Base-by-base conservation (phyloP, 2,113 vertebrate genomes). In the Setophaga coronata region DNA sequence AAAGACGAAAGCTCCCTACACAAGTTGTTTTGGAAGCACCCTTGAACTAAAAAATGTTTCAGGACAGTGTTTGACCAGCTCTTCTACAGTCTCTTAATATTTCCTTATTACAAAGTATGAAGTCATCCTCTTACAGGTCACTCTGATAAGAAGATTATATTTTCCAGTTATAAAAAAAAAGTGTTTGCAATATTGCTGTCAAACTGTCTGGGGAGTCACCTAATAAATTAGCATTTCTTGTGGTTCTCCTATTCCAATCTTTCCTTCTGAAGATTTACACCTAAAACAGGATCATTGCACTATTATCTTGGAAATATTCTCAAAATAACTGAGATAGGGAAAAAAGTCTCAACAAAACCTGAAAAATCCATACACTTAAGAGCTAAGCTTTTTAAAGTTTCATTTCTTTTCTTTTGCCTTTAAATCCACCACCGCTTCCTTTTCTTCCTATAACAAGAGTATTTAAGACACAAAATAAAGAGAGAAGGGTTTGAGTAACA, bases 241-340 rank as follows among this genome's bases (percentile, higher is more conserved):
- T 2, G 1, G 9, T 70, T 86, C 60, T 77, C 42, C 74, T 77
- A 38, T 85, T 86, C 42, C 0, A 26, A 83, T 34, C 56, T 34
- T 80, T 93, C 56, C 38, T 86, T 38, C 54, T 48, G 54, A 80
- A 95, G 82, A 89, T 81, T 89, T 89, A 78, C 60, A 95, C 74
- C 67, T 81, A 38, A 87, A 90, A 58, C 11, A 48, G 50, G 5
- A 74, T 83, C 13, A 12, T 26, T 72, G 45, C 13, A 15, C 50
- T 82, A 57, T 42, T 94, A 47, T 47, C 65, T 84, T 66, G 71
- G 64, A 92, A 89, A 81, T 74, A 91, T 17, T 81, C 80, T 66
- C 77, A 84, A 95, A 95, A 83, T 82, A 93, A 86, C 54, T 13
- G 28, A 73, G 33, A 48, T 21, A 45, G 9, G 17, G 5, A 18